A percentile compares a stretch with the other conserved stretches of the same genome.
These are phyloP conservation scores for Galaxias olidus DNA, from an alignment of 2,797 vertebrate species.

Conservation along the genomic window DNA sequence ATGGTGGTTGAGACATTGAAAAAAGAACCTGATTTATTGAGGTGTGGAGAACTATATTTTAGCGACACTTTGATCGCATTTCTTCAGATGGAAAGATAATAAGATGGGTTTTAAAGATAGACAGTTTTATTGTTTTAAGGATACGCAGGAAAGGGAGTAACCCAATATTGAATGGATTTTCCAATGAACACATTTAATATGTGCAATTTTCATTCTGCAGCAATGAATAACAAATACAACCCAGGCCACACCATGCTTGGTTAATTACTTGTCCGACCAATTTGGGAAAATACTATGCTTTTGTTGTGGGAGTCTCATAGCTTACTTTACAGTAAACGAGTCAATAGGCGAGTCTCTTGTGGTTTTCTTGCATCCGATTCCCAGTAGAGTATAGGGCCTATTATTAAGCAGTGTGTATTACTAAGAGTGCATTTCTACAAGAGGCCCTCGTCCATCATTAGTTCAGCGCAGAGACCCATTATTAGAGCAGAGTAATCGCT, in stretches of 20 bases:
- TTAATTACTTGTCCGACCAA: not conserved
- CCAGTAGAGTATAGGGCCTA: slow-evolving; percentile 27
- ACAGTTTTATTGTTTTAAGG: not conserved
- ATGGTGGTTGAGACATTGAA: slow-evolving; percentile 1
- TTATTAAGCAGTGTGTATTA: slow-evolving; percentile 59
- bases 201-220: too few relatives aligned
- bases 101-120: not conserved
- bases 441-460: slow-evolving; percentile 63
- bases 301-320: slow-evolving; percentile 25
- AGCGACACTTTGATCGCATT: not conserved
- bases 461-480: slow-evolving; percentile 63
- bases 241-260: slow-evolving; percentile 5
- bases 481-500: slow-evolving; percentile 74
- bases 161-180: too few relatives aligned
- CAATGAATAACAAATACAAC: not conserved
- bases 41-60: not conserved
- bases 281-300: slow-evolving; percentile 23
- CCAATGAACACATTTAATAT: too few relatives aligned
- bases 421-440: slow-evolving; percentile 61
- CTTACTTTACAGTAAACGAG: slow-evolving; percentile 13
- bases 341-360: slow-evolving; percentile 21
- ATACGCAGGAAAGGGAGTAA: too few relatives aligned
- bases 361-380: slow-evolving; percentile 26
- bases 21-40: slow-evolving; percentile 11
- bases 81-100: not conserved